These are phyloP conservation scores for Unio pictorum DNA, from an alignment of 2,888 invertebrate genomes.

Conservation along the genomic window DNA sequence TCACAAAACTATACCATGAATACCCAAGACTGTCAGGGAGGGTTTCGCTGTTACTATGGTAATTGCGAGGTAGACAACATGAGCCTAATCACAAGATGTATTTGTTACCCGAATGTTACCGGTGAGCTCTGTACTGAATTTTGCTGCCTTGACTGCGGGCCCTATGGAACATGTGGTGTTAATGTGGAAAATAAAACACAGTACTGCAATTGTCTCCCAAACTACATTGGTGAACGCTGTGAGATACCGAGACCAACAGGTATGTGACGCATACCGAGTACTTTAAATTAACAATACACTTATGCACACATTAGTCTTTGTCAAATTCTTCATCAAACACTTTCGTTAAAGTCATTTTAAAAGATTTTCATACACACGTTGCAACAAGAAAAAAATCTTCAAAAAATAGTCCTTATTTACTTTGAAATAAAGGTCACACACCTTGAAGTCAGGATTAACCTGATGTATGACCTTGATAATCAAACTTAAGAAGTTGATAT, in stretches of 20 bases:
- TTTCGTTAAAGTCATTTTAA: too few relatives aligned
- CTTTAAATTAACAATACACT: neutral
- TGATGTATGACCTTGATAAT: too few relatives aligned
- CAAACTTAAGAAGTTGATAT: too few relatives aligned
- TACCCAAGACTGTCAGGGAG: neutral
- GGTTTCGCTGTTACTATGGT: conserved; percentile 9
- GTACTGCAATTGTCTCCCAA: conserved; percentile 7
- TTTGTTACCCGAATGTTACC: conserved; percentile 10
- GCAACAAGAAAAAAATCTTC: too few relatives aligned
- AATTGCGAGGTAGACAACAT: neutral
- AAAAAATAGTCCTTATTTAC: too few relatives aligned
- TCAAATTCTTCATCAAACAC: too few relatives aligned
- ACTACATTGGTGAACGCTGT: conserved; percentile 8
- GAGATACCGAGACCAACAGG: neutral
- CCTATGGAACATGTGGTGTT: too few relatives aligned
- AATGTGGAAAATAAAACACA: neutral
- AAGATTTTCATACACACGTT: too few relatives aligned
- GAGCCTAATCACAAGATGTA: neutral
- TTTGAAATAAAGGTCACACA: too few relatives aligned
- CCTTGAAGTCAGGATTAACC: too few relatives aligned
- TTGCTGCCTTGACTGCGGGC: conserved; percentile 23
- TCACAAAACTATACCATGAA: neutral
- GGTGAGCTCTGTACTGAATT: conserved; percentile 11
- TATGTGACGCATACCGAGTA: neutral
- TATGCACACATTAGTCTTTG: too few relatives aligned